Evolutionary conservation across 2,797 vertebrate species (phyloP).

Genomic region (Psittacula derbiana): DNA sequence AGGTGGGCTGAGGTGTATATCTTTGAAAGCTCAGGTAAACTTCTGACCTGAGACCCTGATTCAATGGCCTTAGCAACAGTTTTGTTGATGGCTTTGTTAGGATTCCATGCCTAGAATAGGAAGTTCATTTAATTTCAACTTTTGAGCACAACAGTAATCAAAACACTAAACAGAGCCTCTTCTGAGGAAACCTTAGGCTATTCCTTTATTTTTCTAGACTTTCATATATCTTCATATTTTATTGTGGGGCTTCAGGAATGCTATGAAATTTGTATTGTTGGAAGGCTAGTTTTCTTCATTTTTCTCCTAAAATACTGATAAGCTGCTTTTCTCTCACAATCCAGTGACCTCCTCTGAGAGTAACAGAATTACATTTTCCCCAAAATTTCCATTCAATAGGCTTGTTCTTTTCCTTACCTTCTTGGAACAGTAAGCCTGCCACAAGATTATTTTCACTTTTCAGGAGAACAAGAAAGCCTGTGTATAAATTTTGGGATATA

Average conservation of each 20-base stretch:
- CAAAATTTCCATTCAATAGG: not conserved
- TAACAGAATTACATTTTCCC: not conserved
- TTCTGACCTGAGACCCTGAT: not conserved
- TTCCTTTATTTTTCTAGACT: not conserved
- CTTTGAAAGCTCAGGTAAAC: constrained; percentile 9
- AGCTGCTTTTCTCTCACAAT: not conserved
- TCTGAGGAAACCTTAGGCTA: not conserved
- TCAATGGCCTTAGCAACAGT: not conserved
- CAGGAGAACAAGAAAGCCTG: not conserved
- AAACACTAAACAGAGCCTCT: not conserved
- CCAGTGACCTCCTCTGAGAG: not conserved
- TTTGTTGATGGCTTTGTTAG: not conserved
- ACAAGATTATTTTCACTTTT: constrained; percentile 7
- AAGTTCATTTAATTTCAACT: not conserved
- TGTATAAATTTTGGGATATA: not conserved
- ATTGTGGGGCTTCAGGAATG: not conserved
- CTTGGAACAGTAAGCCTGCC: not conserved
- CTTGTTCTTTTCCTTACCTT: not conserved
- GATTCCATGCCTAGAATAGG: not conserved
- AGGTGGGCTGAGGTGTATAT: not conserved
- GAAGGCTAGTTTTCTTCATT: not conserved
- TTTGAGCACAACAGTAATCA: not conserved
- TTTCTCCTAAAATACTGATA: not conserved
- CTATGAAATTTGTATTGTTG: not conserved
- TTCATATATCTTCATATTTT: not conserved